phyloP scores from a whole-genome alignment of 1,140 invertebrate species.

The Leptopilina boulardi region DNA sequence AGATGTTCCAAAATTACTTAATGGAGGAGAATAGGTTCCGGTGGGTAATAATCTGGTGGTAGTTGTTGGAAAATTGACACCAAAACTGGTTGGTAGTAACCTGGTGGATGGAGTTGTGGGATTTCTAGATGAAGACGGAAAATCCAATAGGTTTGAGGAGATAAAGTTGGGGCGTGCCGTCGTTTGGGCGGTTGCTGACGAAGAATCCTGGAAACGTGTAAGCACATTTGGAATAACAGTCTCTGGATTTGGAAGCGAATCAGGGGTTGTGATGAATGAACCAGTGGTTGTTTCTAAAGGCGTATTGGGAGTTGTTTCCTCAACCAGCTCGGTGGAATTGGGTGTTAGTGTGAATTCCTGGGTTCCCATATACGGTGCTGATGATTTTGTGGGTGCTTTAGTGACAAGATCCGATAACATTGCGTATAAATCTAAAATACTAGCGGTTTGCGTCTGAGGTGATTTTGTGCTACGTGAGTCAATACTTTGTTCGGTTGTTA shows the following conservation, averaged over 20 bases:
- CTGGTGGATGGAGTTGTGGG: background rate
- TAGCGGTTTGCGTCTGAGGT: constrained; percentile 20
- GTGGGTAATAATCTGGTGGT: constrained; percentile 31
- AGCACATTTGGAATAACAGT: constrained; percentile 67
- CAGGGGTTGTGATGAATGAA: constrained; percentile 42
- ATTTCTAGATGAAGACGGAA: background rate
- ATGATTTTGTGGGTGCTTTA: constrained; percentile 41
- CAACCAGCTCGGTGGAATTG: constrained; percentile 42
- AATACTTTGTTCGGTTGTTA: constrained; percentile 36
- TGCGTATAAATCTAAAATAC: constrained; percentile 8
- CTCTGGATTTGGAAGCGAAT: constrained; percentile 47
- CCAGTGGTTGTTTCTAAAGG: constrained; percentile 39
- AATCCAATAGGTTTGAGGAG: background rate
- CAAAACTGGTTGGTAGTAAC: background rate
- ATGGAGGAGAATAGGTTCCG: constrained; percentile 68
- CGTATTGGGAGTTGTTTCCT: constrained; percentile 35
- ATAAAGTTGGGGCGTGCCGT: constrained; percentile 66
- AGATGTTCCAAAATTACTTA: constrained; percentile 38
- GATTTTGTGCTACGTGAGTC: constrained; percentile 30
- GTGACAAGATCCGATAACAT: constrained; percentile 20
- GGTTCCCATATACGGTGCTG: constrained; percentile 1
- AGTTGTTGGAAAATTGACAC: background rate
- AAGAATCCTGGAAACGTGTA: constrained; percentile 73
- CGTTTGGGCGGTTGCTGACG: constrained; percentile 72
- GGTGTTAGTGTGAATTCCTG: constrained; percentile 43